Percentiles rank a stretch among this genome's conserved stretches.
phyloP scores from a whole-genome alignment of 2,888 invertebrate species.

The Lissocephala sabroskyi region DNA sequence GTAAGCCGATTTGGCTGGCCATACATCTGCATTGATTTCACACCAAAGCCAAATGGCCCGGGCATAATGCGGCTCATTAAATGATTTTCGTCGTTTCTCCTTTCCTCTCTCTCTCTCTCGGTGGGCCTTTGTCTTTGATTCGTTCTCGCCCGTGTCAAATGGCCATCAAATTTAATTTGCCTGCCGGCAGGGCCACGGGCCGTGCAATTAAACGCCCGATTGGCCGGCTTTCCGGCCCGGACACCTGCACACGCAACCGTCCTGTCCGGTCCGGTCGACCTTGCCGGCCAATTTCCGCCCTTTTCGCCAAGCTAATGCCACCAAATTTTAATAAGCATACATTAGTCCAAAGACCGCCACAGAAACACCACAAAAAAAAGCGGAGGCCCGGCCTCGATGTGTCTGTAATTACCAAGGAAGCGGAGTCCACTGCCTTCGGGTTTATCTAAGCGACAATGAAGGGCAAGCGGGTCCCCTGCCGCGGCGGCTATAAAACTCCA shows the following conservation, averaged over 20 bases:
- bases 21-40: conserved; percentile 25
- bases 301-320: conserved; percentile 38
- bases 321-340: conserved; percentile 53
- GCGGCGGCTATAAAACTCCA: conserved; percentile 46
- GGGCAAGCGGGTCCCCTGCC: conserved; percentile 13
- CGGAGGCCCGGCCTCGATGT: conserved; percentile 19
- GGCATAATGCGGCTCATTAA: conserved; percentile 32
- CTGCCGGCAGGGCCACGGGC: conserved; percentile 4
- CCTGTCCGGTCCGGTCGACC: background rate
- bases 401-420: conserved; percentile 32
- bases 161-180: conserved; percentile 49
- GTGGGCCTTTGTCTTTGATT: no score
- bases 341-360: conserved; percentile 28
- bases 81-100: no score
- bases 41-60: conserved; percentile 16
- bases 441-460: conserved; percentile 34
- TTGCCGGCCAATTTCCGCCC: conserved; percentile 33
- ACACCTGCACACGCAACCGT: background rate
- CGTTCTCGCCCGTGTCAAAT: conserved; percentile 32
- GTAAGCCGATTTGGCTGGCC: conserved; percentile 7
- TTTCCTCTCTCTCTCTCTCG: no score
- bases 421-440: conserved; percentile 5
- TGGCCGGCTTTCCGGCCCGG: background rate
- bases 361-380: background rate
- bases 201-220: conserved; percentile 30